Base-by-base conservation (phyloP, 92 coral and sea anemone genomes). In the Porites rus region DNA sequence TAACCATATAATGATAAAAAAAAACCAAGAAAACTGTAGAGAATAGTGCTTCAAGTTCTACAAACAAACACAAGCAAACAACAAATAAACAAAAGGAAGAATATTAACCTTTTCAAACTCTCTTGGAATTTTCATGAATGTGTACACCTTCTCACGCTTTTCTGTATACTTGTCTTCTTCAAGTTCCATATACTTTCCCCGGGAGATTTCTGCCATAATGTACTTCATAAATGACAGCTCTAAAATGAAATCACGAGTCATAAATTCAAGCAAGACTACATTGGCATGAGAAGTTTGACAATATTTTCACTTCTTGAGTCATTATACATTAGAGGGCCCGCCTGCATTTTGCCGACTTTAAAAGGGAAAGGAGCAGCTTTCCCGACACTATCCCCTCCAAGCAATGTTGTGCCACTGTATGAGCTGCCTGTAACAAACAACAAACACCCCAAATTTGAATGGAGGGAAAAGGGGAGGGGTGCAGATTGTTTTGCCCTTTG, bases 71-170 rank as follows among this genome's bases (percentile, higher is more conserved):
- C 66, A n/a, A 18, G n/a, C 66, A 62, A 62, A 62, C 7, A 62
- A 14, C 11, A 11, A 59, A 12, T 6, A 59, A 11, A 2, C 17
- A 19, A 2, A 54, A 25, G 54, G 0, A 19, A 3, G 17, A 9
- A 52, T 51, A 24, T 13, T 12, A 85, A 95, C 99, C 98, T 96
- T 96, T 76, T 96, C 99, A 72, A 96, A 90, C 78, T 96, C 97
- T 62, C 95, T 92, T n/a, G 99, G 99, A 80, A 95, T 96, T 84
- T 91, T 95, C 98, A 96, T 93, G 51, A 93, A 94, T 17, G 96
- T 96, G 83, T 96, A 95, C 46, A 96, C 96, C 59, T 95, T 96
- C 75, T 92, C 91, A 65, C 99, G 90, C 72, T 92, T 95, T 69
- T 96, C 99, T 56, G 95, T 90, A 75, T 95, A 95, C 28, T 91